These are phyloP conservation scores for Odontomyia ornata DNA, from an alignment of 2,888 invertebrate genomes.

Conservation along the genomic window DNA sequence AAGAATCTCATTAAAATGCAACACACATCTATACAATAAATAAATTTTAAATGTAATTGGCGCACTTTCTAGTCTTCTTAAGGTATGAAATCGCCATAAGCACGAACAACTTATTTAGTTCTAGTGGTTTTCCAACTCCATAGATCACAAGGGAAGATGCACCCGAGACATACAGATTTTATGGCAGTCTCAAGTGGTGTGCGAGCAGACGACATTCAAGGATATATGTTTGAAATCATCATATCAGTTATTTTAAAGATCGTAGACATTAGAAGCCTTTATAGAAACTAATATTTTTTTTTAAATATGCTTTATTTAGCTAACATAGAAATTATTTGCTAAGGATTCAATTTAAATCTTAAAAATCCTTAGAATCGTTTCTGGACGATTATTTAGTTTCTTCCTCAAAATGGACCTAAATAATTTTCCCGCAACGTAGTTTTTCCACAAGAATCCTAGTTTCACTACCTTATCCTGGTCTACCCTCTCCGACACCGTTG, in stretches of 20 bases:
- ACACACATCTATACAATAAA: slow-evolving; percentile 32
- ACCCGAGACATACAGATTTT: not conserved
- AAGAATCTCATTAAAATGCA: slow-evolving; percentile 35
- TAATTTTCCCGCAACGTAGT: not conserved
- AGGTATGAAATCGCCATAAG: slow-evolving; percentile 33
- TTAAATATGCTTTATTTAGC: too few species aligned
- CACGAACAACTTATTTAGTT: slow-evolving; percentile 42
- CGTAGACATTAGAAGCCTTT: too few species aligned
- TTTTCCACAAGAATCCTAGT: not conserved
- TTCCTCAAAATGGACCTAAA: too few species aligned
- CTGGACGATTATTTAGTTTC: too few species aligned
- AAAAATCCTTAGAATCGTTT: too few species aligned
- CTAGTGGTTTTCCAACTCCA: slow-evolving; percentile 32
- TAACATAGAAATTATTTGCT: too few species aligned
- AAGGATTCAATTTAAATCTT: too few species aligned
- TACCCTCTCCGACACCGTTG: not conserved
- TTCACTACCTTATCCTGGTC: not conserved
- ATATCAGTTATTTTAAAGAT: too few species aligned
- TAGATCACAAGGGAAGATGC: slow-evolving; percentile 31
- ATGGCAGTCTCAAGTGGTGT: too few species aligned
- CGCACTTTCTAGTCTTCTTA: slow-evolving; percentile 33
- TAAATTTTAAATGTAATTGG: slow-evolving; percentile 42
- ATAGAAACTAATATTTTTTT: too few species aligned
- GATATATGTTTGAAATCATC: too few species aligned
- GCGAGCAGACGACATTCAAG: too few species aligned